Conservation (phyloP, 2,113 vertebrate species). For the Scalopus aquaticus region DNA sequence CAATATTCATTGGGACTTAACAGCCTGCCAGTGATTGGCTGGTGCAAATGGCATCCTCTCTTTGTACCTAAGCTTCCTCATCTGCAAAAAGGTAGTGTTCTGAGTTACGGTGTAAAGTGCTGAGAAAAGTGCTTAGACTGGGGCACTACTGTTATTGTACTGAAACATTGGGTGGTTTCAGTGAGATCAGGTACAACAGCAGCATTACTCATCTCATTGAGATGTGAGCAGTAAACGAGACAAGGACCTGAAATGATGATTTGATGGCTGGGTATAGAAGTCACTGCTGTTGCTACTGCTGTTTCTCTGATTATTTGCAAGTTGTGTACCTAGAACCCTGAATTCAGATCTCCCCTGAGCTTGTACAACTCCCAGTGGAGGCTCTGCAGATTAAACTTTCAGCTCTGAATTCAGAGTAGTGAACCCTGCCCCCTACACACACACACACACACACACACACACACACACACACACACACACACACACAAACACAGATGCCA, state of each 20-base stretch:
- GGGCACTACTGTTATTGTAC: rapidly evolving
- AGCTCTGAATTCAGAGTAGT: not conserved
- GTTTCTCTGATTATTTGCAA: not conserved
- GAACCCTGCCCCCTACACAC: rapidly evolving
- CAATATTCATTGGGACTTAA: not conserved
- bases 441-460: not conserved
- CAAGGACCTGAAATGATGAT: not conserved
- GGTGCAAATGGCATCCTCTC: not conserved
- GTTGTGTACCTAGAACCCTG: not conserved
- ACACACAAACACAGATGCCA: not conserved
- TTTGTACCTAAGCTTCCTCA: not conserved
- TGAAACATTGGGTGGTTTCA: not conserved
- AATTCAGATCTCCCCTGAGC: not conserved
- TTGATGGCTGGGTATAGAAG: not conserved
- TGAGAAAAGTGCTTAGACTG: not conserved
- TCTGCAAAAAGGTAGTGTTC: not conserved
- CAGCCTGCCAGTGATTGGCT: not conserved
- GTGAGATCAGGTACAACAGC: rapidly evolving
- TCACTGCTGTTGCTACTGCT: rapidly evolving
- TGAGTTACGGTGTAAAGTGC: not conserved
- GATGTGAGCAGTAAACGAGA: too few relatives aligned
- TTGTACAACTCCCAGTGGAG: not conserved
- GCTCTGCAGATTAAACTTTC: not conserved
- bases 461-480: not conserved
- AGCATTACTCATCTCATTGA: not conserved